A percentile compares a stretch with the other conserved stretches of the same genome.
phyloP scores from a whole-genome alignment of 2,888 invertebrate genomes.

The Yponomeuta malinellus region DNA sequence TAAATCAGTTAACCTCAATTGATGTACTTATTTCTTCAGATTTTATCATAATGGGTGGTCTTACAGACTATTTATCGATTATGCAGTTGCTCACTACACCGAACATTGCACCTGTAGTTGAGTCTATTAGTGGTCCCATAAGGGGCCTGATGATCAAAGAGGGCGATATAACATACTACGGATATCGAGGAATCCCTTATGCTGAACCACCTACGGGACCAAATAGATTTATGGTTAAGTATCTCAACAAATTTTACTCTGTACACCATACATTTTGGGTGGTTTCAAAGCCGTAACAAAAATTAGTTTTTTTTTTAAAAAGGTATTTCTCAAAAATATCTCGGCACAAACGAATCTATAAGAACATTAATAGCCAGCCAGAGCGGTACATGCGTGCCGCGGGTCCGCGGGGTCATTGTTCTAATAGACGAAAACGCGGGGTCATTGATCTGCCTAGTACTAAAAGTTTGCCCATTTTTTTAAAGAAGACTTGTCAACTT shows the following conservation, averaged over 20 bases:
- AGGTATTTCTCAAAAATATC: neutral
- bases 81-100: neutral
- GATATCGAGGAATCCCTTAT: conserved; percentile 34
- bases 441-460: no score
- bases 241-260: neutral
- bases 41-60: neutral
- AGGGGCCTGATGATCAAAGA: conserved; percentile 27
- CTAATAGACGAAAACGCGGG: no score
- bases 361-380: no score
- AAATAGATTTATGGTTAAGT: conserved; percentile 30
- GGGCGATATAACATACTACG: conserved; percentile 24
- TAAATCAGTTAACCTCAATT: neutral
- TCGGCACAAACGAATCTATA: no score
- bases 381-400: no score
- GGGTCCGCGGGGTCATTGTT: no score
- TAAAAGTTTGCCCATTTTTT: no score
- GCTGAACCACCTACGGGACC: conserved; percentile 31
- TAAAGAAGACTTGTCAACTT: no score
- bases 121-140: conserved; percentile 1
- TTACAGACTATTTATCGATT: neutral
- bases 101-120: neutral
- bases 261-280: neutral
- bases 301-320: neutral
- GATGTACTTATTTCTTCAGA: neutral
- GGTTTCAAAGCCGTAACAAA: neutral